A percentile compares a stretch with the other conserved stretches of the same genome.
These are phyloP conservation scores for Ruditapes philippinarum DNA, from an alignment of 1,140 invertebrate genomes.

Conservation along the genomic window DNA sequence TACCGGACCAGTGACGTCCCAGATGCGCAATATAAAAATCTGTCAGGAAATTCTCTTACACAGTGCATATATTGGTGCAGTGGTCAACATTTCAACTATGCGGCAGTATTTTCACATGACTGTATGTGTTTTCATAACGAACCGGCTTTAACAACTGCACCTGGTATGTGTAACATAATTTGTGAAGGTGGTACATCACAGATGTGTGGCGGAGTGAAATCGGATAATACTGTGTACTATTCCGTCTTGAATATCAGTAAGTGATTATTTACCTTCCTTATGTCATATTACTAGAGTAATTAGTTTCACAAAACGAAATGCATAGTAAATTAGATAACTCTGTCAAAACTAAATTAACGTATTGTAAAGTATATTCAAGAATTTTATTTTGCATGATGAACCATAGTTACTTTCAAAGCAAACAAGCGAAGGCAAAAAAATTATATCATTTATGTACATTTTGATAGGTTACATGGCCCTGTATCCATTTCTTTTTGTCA, in stretches of 20 bases:
- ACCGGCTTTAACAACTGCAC: neutral
- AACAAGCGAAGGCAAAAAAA: too few relatives aligned
- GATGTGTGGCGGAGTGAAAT: neutral
- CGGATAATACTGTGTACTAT: neutral
- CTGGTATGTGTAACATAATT: neutral
- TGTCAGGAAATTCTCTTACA: neutral
- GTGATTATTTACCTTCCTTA: neutral
- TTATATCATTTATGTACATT: too few relatives aligned
- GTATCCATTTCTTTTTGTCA: too few relatives aligned
- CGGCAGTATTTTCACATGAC: neutral
- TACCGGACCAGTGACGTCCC: neutral
- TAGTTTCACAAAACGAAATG: too few relatives aligned
- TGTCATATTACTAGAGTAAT: too few relatives aligned
- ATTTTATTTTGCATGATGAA: too few relatives aligned
- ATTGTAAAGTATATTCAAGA: too few relatives aligned
- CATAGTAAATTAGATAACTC: too few relatives aligned
- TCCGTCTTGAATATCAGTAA: conserved; percentile 28
- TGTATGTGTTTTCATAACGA: conserved; percentile 14
- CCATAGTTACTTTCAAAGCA: too few relatives aligned
- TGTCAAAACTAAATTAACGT: too few relatives aligned
- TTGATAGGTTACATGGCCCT: too few relatives aligned
- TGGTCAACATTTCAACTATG: conserved; percentile 2
- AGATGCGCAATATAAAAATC: neutral
- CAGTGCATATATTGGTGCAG: conserved; percentile 32
- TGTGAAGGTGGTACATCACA: conserved; percentile 1